phyloP scores from a whole-genome alignment of 2,797 vertebrate genomes.

The Neosalanx taihuensis region DNA sequence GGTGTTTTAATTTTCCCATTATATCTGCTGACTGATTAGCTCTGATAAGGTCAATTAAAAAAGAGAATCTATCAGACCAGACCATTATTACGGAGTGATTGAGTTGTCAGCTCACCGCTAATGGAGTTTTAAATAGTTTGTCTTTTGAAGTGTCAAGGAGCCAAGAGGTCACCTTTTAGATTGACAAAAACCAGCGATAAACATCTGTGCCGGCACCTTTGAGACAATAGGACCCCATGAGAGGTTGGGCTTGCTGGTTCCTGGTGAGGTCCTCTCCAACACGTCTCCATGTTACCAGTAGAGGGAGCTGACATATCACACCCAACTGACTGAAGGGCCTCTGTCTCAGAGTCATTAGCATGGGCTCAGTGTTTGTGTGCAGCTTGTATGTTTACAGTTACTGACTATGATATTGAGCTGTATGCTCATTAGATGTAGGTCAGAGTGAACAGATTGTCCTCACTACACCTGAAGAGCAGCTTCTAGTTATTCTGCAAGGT shows the following conservation, averaged over 20 bases:
- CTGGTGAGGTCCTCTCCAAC: not conserved
- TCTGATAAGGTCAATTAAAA: slow-evolving; percentile 22
- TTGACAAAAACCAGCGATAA: not conserved
- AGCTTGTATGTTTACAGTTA: too few species aligned
- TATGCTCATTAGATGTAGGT: not conserved
- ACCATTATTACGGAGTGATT: slow-evolving; percentile 7
- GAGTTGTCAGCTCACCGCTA: slow-evolving; percentile 8
- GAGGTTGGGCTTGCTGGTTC: not conserved
- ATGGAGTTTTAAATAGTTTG: slow-evolving; percentile 14
- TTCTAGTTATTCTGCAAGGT: too few species aligned
- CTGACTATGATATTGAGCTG: too few species aligned
- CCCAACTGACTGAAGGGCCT: slow-evolving; percentile 2
- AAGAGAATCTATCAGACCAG: slow-evolving; percentile 13
- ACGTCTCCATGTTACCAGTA: slow-evolving; percentile 19
- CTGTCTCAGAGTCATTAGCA: not conserved
- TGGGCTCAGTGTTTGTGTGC: too few species aligned
- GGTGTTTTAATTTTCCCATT: slow-evolving; percentile 23
- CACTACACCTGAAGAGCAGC: too few species aligned
- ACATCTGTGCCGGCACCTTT: not conserved
- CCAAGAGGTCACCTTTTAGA: not conserved
- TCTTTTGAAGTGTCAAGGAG: not conserved
- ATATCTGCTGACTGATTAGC: slow-evolving; percentile 16
- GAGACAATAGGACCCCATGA: not conserved
- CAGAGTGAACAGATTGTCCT: not conserved
- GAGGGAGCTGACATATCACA: slow-evolving; percentile 30